Percentiles rank a stretch among this genome's conserved stretches.
Evolutionary conservation across 2,797 vertebrate species (phyloP).

Genomic region (Apodemus agrarius): DNA sequence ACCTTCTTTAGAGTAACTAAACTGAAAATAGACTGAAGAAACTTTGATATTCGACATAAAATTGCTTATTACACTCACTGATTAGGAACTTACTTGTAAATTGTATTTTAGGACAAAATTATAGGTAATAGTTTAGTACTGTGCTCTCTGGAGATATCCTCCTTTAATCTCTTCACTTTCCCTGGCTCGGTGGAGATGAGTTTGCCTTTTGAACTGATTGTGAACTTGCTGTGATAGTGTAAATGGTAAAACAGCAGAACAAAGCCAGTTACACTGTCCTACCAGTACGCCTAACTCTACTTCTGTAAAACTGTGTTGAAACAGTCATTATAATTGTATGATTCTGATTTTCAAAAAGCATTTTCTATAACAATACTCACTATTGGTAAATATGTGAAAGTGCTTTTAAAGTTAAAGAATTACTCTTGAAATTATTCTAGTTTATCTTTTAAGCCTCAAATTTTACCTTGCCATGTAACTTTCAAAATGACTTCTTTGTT

Average conservation of each 20-base stretch:
- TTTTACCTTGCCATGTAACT: constrained; percentile 6
- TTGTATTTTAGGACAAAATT: not conserved
- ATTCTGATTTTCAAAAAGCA: not conserved
- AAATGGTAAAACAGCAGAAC: not conserved
- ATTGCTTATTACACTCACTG: not conserved
- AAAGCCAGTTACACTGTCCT: not conserved
- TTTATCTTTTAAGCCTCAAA: constrained; percentile 40
- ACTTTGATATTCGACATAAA: not conserved
- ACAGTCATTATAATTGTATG: not conserved
- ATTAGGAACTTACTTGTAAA: not conserved
- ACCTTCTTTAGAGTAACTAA: not conserved
- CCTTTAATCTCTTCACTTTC: not conserved
- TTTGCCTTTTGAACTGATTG: constrained; percentile 26
- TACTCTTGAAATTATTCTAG: not conserved
- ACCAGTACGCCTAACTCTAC: not conserved
- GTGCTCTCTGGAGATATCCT: not conserved
- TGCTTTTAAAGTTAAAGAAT: not conserved
- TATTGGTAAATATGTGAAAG: not conserved
- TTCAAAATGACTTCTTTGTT: constrained; percentile 35
- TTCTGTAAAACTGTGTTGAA: not conserved
- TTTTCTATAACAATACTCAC: not conserved
- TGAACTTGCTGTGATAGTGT: too few species aligned
- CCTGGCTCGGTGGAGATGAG: not conserved
- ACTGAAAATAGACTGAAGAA: not conserved
- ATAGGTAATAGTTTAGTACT: constrained; percentile 3